Conservation (phyloP, 2,797 vertebrate species). For the Anguilla megastoma region DNA sequence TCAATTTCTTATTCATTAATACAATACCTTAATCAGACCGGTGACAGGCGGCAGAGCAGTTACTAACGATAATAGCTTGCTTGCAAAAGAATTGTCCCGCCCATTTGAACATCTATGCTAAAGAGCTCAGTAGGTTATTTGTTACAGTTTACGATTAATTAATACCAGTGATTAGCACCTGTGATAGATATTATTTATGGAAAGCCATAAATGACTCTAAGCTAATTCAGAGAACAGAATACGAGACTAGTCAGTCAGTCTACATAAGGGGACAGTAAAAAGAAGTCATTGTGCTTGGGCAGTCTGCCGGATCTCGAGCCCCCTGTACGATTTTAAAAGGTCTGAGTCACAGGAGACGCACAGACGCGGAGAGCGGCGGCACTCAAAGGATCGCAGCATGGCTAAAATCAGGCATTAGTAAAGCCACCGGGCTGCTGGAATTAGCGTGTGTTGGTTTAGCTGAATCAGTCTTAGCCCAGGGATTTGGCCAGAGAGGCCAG, state of each 20-base stretch:
- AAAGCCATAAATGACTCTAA: not conserved
- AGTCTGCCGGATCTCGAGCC: not conserved
- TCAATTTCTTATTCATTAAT: too few relatives aligned
- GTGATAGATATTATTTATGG: not conserved
- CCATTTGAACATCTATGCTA: too few relatives aligned
- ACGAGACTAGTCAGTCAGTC: not conserved
- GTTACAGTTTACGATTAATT: conserved; percentile 23
- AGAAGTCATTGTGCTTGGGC: not conserved
- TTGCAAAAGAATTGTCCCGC: too few relatives aligned
- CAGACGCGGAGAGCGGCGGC: not conserved
- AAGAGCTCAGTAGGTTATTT: conserved; percentile 22
- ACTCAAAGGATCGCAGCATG: conserved; percentile 35
- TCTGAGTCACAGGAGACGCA: conserved; percentile 28
- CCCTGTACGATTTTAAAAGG: not conserved
- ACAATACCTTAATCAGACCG: too few relatives aligned
- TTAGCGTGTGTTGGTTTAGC: conserved; percentile 68
- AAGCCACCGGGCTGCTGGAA: conserved; percentile 56
- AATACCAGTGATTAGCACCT: not conserved
- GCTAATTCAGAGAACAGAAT: conserved; percentile 18
- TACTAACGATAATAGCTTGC: too few relatives aligned
- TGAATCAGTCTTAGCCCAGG: conserved; percentile 63
- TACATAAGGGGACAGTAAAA: not conserved
- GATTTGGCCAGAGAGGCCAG: conserved; percentile 56
- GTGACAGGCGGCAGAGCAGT: too few relatives aligned
- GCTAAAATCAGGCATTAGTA: conserved; percentile 62